Base-by-base conservation (phyloP, 2,888 invertebrate genomes). In the Drosophila neutralis region DNA sequence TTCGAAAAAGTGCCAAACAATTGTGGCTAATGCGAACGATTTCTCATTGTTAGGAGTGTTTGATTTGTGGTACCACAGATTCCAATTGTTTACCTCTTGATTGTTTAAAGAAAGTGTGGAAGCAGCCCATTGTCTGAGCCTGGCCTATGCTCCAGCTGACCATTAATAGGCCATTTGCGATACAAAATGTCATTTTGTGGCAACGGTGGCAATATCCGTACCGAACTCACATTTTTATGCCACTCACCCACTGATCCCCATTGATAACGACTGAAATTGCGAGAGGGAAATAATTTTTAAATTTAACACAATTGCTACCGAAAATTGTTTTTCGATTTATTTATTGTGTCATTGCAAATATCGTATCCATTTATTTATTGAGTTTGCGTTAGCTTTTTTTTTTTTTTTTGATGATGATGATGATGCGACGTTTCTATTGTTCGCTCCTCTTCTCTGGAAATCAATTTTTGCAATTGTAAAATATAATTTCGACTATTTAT, bases 291-390 rank as follows among this genome's bases (percentile, higher is more conserved):
- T 74, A 69, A 59, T 54, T 69, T 51, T 59, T n/a, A 24, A 57
- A 59, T 53, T 57, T 73, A 67, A 69, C 58, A 69, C 62, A 73
- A 54, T 69, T 61, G 58, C 65, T 51, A 66, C 49, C 38, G 27
- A 61, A 84, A 87, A 89, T 84, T 84, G 63, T 87, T 89, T 81
- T 40, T 73, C 77, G 67, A 82, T 89, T 89, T 84, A 87, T 85
- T 79, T 84, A 80, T 84, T 85, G 82, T 89, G 87, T 78, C 87
- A 84, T 80, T 80, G 85, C 69, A 59, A 81, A 81, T 76, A 68
- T 66, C 62, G 52, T 64, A 73, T 86, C 78, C 68, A 78, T 78
- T 53, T 59, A 79, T 60, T 74, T 33, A 33, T 33, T 33, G 33
- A 2, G 15, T 36, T 40, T 40, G 3, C 2, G 1, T 6, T 11